Evolutionary conservation across 2,888 invertebrate species (phyloP).

Genomic region (Ectemnius cavifrons): DNA sequence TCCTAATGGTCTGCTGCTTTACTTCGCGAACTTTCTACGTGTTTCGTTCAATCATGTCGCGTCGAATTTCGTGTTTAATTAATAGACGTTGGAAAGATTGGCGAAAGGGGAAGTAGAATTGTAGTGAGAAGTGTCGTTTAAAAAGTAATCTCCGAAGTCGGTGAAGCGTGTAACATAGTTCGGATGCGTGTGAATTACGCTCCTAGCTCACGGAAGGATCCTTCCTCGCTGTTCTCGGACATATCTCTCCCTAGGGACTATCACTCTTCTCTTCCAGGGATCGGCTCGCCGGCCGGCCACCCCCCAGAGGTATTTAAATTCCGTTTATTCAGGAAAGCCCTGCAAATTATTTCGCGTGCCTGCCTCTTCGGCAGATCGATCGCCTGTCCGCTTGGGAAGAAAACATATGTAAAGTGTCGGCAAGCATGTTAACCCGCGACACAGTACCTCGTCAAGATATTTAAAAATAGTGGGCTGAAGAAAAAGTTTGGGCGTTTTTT

Average conservation of each 20-base stretch:
- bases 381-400: not conserved
- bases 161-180: slow-evolving; percentile 65
- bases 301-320: slow-evolving; percentile 65
- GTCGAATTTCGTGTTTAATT: not conserved
- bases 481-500: not conserved
- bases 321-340: slow-evolving; percentile 52
- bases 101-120: slow-evolving; percentile 21
- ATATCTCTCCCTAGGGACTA: slow-evolving; percentile 67
- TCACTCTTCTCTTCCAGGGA: slow-evolving; percentile 56
- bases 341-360: slow-evolving; percentile 43
- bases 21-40: too few relatives aligned
- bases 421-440: not conserved
- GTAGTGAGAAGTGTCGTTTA: slow-evolving; percentile 47
- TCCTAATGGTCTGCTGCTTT: too few relatives aligned
- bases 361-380: not conserved
- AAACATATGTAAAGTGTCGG: slow-evolving; percentile 2
- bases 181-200: slow-evolving; percentile 69
- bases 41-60: too few relatives aligned
- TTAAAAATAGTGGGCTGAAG: not conserved
- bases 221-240: slow-evolving; percentile 59
- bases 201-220: slow-evolving; percentile 58
- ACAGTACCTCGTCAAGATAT: not conserved
- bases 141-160: slow-evolving; percentile 68
- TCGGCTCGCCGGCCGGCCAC: slow-evolving; percentile 23
- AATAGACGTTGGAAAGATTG: not conserved